Percentiles rank a stretch among this genome's conserved stretches.
Conservation (phyloP, 2,888 invertebrate genomes). For the Limulus polyphemus region DNA sequence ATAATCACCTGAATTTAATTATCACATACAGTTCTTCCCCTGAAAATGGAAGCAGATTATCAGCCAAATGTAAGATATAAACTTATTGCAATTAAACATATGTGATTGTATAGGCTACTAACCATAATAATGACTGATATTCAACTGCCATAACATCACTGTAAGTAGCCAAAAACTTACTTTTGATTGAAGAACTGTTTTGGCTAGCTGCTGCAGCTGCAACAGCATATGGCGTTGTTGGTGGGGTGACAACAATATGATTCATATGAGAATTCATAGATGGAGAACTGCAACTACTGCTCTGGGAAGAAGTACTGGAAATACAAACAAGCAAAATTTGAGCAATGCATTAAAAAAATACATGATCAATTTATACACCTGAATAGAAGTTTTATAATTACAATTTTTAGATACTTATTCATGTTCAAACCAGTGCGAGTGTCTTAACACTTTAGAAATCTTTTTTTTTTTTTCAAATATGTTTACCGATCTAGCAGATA, state of each 20-base stretch:
- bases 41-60: no score
- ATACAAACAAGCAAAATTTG: neutral
- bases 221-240: conserved; percentile 24
- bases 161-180: conserved; percentile 12
- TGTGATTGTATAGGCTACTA: no score
- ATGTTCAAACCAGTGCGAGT: no score
- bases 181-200: conserved; percentile 23
- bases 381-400: no score
- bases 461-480: no score
- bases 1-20: no score
- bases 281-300: conserved; percentile 28
- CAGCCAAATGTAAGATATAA: no score
- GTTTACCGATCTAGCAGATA: no score
- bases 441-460: no score
- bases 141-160: neutral
- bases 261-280: conserved; percentile 23
- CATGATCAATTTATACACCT: conserved; percentile 1
- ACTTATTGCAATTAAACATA: neutral
- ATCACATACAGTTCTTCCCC: no score
- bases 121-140: neutral
- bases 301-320: conserved; percentile 25
- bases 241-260: conserved; percentile 23
- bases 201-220: conserved; percentile 22
- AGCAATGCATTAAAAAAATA: neutral
- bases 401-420: no score